Conservation (phyloP, 2,888 invertebrate genomes). For the Panorpa germanica region DNA sequence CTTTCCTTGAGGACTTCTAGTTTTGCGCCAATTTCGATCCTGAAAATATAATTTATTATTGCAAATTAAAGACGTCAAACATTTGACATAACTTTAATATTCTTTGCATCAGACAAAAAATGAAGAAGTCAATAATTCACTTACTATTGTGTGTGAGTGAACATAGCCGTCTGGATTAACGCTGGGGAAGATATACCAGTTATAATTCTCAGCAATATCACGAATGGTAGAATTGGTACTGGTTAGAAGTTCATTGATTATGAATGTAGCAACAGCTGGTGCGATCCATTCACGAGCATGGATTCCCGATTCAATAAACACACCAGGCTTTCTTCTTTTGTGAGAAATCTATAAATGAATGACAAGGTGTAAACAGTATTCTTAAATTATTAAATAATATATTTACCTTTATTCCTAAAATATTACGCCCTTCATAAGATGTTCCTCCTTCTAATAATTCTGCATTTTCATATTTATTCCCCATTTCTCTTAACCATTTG, state of each 20-base stretch:
- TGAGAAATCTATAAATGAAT: constrained; percentile 16
- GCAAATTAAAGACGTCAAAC: constrained; percentile 10
- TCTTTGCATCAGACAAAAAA: no score
- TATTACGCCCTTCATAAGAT: constrained; percentile 36
- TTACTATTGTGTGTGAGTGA: constrained; percentile 42
- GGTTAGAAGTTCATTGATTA: constrained; percentile 37
- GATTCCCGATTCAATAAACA: constrained; percentile 44
- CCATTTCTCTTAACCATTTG: constrained; percentile 30
- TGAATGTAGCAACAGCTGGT: constrained; percentile 40
- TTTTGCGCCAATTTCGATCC: constrained; percentile 46
- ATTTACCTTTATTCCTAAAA: constrained; percentile 36
- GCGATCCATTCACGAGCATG: constrained; percentile 62
- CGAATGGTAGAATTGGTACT: constrained; percentile 29
- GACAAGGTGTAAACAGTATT: no score
- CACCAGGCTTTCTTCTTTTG: constrained; percentile 26
- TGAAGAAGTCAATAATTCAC: no score
- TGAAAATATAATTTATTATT: constrained; percentile 15
- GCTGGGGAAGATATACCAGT: constrained; percentile 58
- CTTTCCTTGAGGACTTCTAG: constrained; percentile 25
- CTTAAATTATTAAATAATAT: no score
- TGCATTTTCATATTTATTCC: constrained; percentile 24
- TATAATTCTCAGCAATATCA: constrained; percentile 31
- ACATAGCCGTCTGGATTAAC: constrained; percentile 62
- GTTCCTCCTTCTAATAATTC: constrained; percentile 30
- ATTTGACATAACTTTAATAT: no score